Conservation (phyloP, 2,113 vertebrate species). For the Mungos mungo region DNA sequence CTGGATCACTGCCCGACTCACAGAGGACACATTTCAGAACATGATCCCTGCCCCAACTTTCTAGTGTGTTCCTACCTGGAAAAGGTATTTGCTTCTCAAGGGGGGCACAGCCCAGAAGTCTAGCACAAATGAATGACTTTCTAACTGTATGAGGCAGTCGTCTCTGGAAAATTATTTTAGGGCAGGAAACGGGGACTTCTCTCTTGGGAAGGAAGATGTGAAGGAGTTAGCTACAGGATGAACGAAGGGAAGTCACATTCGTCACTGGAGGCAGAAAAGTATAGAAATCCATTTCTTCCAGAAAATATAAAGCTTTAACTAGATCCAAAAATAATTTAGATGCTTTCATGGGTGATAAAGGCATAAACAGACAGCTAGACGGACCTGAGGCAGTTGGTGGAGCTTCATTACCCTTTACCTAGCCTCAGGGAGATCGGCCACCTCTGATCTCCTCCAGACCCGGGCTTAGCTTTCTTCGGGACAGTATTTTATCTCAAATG, state of each 20-base stretch:
- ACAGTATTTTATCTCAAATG: background rate
- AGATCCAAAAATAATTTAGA: background rate
- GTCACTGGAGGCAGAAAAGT: background rate
- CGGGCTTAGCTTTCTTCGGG: background rate
- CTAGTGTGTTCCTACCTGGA: background rate
- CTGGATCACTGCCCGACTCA: background rate
- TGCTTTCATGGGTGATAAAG: background rate
- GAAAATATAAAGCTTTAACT: background rate
- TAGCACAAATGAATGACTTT: background rate
- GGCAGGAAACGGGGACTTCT: background rate
- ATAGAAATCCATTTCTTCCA: background rate
- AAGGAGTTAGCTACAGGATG: background rate
- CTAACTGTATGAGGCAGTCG: background rate
- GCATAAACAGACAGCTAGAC: background rate
- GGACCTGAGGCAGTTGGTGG: background rate
- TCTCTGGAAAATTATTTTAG: conserved; percentile 12
- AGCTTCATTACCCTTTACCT: background rate
- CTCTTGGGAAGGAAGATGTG: background rate
- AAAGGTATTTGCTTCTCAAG: background rate
- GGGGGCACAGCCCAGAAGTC: background rate
- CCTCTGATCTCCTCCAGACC: background rate
- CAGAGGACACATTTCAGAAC: background rate
- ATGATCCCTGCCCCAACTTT: background rate
- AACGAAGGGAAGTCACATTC: background rate
- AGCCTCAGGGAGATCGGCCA: background rate